A percentile compares a stretch with the other conserved stretches of the same genome.
Evolutionary conservation across 2,113 vertebrate genomes (phyloP).

Genomic region (Zingel zingel): DNA sequence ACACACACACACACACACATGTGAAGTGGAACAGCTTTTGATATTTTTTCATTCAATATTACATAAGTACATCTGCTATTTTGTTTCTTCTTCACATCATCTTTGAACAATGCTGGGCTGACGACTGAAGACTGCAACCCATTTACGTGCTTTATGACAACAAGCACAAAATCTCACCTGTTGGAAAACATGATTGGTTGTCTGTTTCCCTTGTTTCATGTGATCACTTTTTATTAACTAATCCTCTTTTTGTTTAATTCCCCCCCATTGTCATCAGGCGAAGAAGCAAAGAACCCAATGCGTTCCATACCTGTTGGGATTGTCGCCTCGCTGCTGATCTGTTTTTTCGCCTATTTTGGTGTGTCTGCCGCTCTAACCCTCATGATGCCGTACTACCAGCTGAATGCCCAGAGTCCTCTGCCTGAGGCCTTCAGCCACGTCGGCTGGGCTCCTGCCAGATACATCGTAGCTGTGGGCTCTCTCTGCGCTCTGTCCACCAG

Average conservation of each 20-base stretch:
- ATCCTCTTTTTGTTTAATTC: background rate
- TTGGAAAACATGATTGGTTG: background rate
- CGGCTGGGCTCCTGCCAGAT: conserved; percentile 91
- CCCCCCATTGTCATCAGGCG: conserved; percentile 81
- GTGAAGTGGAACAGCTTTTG: background rate
- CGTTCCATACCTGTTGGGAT: conserved; percentile 94
- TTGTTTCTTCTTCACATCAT: background rate
- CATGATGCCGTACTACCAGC: conserved; percentile 95
- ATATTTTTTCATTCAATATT: background rate
- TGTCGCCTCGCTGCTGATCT: conserved; percentile 93
- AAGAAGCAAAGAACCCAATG: conserved; percentile 95
- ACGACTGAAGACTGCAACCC: background rate
- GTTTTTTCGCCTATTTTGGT: conserved; percentile 94
- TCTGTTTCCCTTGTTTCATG: background rate
- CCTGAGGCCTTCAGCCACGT: conserved; percentile 91
- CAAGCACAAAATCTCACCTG: background rate
- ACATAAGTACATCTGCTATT: background rate
- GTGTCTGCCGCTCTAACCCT: conserved; percentile 94
- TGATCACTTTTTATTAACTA: background rate
- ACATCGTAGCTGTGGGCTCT: conserved; percentile 92
- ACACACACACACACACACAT: background rate
- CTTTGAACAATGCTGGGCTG: background rate
- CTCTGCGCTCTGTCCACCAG: conserved; percentile 97
- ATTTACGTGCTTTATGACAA: background rate
- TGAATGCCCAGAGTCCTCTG: conserved; percentile 90